phyloP scores from a whole-genome alignment of 53 echinoderm and acorn worm genomes.

The Stichopus horrens region DNA sequence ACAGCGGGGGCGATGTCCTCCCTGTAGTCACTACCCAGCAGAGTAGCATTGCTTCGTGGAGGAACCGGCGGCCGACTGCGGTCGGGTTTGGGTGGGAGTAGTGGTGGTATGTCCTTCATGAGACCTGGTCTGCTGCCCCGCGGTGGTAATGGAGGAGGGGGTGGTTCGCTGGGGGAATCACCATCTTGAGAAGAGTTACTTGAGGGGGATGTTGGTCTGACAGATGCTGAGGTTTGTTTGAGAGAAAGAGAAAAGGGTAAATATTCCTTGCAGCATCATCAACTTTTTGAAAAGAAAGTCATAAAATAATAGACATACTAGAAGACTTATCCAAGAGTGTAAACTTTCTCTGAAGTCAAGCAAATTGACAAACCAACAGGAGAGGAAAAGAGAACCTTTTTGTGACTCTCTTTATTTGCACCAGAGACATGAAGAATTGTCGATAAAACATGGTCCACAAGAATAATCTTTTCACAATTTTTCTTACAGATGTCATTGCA shows the following conservation, averaged over 20 bases:
- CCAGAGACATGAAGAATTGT: no score
- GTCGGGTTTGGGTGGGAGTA: constrained; percentile 75
- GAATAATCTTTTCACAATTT: no score
- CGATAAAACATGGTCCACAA: no score
- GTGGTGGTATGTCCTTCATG: constrained; percentile 62
- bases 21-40: constrained; percentile 16
- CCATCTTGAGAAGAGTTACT: constrained; percentile 47
- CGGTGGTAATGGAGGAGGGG: constrained; percentile 72
- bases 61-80: constrained; percentile 62
- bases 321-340: no score
- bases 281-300: no score
- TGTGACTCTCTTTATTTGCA: no score
- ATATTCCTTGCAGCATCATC: no score
- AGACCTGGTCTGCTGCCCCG: constrained; percentile 59
- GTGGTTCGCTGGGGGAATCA: constrained; percentile 45
- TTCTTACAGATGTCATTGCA: no score
- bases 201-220: constrained; percentile 45
- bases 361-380: no score
- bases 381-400: no score
- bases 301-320: no score
- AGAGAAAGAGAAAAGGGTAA: constrained; percentile 11
- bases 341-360: no score
- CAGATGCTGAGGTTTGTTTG: constrained; percentile 3
- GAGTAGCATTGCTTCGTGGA: constrained; percentile 39
- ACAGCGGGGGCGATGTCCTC: constrained; percentile 50